phyloP scores from a whole-genome alignment of 2,797 vertebrate genomes.

The Dermochelys coriacea region DNA sequence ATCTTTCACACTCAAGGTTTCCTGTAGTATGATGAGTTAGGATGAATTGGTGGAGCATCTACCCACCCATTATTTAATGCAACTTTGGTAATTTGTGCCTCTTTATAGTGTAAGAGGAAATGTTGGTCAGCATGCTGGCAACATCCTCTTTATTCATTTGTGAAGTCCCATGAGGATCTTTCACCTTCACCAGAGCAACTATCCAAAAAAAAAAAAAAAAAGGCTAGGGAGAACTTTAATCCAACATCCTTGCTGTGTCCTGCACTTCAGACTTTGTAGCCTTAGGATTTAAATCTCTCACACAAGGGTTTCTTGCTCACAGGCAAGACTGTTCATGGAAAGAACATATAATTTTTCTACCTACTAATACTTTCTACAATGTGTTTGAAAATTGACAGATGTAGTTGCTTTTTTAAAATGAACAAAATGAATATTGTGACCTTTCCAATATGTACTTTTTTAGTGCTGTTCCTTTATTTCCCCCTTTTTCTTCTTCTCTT shows the following conservation, averaged over 20 bases:
- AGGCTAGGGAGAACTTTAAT: not conserved
- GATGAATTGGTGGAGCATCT: not conserved
- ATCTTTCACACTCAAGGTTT: not conserved
- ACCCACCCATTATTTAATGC: not conserved
- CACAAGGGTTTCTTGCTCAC: not conserved
- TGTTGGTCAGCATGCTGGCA: rapidly evolving
- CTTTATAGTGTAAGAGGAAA: rapidly evolving
- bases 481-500: not conserved
- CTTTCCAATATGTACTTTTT: rapidly evolving
- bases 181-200: not conserved
- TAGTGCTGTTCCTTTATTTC: not conserved
- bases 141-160: not conserved
- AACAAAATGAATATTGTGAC: not conserved
- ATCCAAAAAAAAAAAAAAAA: not conserved
- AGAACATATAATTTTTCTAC: not conserved
- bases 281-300: not conserved
- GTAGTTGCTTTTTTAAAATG: not conserved
- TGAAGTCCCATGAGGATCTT: not conserved
- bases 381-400: not conserved
- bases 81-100: not conserved
- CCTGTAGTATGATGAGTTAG: not conserved
- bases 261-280: not conserved
- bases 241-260: not conserved
- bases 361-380: not conserved
- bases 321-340: not conserved